Evolutionary conservation across 2,113 vertebrate genomes (phyloP).

Genomic region (Lophochroa leadbeateri): DNA sequence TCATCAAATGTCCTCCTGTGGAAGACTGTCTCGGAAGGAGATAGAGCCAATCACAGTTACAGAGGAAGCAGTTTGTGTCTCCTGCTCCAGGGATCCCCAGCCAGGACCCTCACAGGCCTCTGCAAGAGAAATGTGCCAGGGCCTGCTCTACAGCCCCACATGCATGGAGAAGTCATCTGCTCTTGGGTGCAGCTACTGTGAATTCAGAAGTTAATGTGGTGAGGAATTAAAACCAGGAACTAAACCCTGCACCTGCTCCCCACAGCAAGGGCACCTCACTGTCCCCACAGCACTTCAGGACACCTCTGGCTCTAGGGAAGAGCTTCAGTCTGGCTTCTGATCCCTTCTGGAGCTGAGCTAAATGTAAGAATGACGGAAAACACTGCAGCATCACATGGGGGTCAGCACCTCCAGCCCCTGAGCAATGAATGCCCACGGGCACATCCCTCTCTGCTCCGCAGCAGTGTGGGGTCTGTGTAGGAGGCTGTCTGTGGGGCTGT

Average conservation of each 20-base stretch:
- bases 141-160: not conserved
- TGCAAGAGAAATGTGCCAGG: not conserved
- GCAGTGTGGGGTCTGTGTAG: not conserved
- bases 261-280: not conserved
- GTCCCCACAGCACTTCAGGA: not conserved
- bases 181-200: not conserved
- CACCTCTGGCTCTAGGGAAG: not conserved
- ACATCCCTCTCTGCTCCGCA: not conserved
- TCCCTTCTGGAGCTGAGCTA: not conserved
- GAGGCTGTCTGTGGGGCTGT: not conserved
- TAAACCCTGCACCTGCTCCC: not conserved
- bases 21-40: conserved; percentile 11
- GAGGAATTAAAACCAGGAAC: not conserved
- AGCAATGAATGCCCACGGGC: not conserved
- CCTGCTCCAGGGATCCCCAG: not conserved
- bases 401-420: not conserved
- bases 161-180: not conserved
- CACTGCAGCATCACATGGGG: not conserved
- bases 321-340: not conserved
- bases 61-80: not conserved
- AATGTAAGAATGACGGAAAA: not conserved
- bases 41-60: not conserved
- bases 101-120: not conserved
- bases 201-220: not conserved
- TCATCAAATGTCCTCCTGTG: not conserved